Conservation (phyloP, 2,888 invertebrate species). For the Pedicia rivosa region DNA sequence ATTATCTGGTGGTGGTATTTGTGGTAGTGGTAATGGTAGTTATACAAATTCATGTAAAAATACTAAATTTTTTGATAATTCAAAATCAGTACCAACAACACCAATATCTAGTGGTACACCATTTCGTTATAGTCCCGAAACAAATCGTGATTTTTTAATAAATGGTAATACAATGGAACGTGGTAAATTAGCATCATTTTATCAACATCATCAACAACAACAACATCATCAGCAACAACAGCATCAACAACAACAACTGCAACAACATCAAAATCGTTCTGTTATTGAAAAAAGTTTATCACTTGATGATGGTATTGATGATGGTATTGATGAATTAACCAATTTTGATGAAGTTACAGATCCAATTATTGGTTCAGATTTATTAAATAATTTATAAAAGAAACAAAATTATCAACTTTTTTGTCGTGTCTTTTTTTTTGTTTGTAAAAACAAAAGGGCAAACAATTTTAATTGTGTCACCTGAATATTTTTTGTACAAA, state of each 20-base stretch:
- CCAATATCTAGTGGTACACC: conserved; percentile 40
- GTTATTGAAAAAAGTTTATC: conserved; percentile 4
- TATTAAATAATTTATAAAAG: conserved; percentile 27
- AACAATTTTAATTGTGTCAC: no score
- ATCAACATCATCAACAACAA: conserved; percentile 5
- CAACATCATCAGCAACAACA: conserved; percentile 1
- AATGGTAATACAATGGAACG: conserved; percentile 42
- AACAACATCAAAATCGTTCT: not conserved
- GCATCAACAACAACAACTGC: conserved; percentile 2
- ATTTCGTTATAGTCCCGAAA: conserved; percentile 39
- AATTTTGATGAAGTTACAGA: conserved; percentile 20
- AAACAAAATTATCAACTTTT: no score
- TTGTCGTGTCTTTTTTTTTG: no score
- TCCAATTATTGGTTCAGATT: conserved; percentile 25
- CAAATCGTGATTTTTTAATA: conserved; percentile 37
- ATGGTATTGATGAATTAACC: conserved; percentile 13
- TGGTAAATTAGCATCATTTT: conserved; percentile 16
- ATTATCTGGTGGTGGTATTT: conserved; percentile 20
- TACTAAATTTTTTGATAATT: conserved; percentile 35
- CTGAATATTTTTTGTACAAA: no score
- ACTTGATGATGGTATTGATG: conserved; percentile 11
- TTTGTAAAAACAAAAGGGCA: no score
- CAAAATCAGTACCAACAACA: conserved; percentile 64
- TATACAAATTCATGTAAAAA: not conserved
- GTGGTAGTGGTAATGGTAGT: conserved; percentile 11